Percentiles rank a stretch among this genome's conserved stretches.
Conservation (phyloP, 2,888 invertebrate species). For the Drosophila leonis region DNA sequence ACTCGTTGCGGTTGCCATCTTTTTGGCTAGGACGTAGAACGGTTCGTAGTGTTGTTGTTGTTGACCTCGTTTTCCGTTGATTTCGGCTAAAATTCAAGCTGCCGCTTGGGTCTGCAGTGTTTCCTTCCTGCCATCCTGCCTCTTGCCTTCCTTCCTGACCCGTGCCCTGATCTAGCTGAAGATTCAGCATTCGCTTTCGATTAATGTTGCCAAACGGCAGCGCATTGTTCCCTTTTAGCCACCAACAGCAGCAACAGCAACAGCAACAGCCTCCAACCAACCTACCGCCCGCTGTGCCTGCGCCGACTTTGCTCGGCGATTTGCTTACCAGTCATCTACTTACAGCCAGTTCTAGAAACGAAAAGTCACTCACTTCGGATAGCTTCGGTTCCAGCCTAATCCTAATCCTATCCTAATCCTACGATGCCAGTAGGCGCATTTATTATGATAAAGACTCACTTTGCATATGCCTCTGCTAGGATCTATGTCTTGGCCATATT, state of each 20-base stretch:
- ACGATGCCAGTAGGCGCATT: conserved; percentile 31
- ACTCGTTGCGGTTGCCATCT: conserved; percentile 31
- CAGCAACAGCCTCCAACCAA: not conserved
- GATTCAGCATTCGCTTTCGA: conserved; percentile 67
- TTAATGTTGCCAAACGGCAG: conserved; percentile 66
- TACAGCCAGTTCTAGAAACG: conserved; percentile 22
- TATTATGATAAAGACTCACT: conserved; percentile 55
- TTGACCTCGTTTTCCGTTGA: conserved; percentile 64
- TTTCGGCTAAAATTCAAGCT: conserved; percentile 33
- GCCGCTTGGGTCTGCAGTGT: conserved; percentile 47
- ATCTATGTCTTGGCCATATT: conserved; percentile 39
- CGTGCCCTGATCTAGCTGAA: conserved; percentile 25
- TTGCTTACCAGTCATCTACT: conserved; percentile 64
- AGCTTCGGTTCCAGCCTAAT: not conserved
- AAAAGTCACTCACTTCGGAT: conserved; percentile 49
- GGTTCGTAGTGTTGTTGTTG: conserved; percentile 26
- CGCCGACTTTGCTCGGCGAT: conserved; percentile 29
- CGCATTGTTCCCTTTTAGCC: conserved; percentile 35
- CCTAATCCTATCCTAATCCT: conserved; percentile 54
- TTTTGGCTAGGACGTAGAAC: conserved; percentile 19
- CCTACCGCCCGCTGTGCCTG: conserved; percentile 10
- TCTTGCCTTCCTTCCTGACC: conserved; percentile 20
- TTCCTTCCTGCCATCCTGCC: conserved; percentile 61
- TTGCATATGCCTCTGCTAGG: conserved; percentile 55
- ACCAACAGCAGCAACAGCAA: not conserved